These are phyloP conservation scores for Mylabris sibirica DNA, from an alignment of 2,888 invertebrate genomes.

Conservation along the genomic window DNA sequence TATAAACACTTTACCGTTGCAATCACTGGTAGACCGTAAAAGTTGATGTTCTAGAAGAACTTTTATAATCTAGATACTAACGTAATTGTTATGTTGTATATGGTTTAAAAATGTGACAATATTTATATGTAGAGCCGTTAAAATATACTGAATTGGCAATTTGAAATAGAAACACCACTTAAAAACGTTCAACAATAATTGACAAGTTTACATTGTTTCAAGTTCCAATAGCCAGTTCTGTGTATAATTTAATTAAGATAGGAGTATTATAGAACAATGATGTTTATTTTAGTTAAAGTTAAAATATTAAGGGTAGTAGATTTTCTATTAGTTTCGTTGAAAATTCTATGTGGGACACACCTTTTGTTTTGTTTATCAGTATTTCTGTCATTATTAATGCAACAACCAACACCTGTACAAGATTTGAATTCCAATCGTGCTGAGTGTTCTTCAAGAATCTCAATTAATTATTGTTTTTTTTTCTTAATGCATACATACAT, in stretches of 20 bases:
- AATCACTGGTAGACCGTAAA: not conserved
- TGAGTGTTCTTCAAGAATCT: not conserved
- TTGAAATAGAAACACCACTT: no score
- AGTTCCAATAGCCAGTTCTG: no score
- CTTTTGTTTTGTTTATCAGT: not conserved
- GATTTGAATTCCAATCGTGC: not conserved
- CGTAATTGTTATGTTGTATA: not conserved
- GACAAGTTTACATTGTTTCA: no score
- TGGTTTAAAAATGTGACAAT: no score
- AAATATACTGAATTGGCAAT: no score
- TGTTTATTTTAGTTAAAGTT: no score
- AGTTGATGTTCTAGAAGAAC: not conserved
- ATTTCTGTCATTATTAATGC: not conserved
- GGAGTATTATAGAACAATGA: no score
- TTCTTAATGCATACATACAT: not conserved
- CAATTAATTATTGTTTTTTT: not conserved
- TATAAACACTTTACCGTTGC: not conserved
- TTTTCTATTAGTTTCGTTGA: not conserved
- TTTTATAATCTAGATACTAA: not conserved
- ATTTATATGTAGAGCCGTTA: no score
- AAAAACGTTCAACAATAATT: no score
- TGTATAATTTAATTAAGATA: no score
- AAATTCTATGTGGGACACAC: not conserved
- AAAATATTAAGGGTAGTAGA: no score
- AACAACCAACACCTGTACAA: not conserved